A percentile compares a stretch with the other conserved stretches of the same genome.
phyloP scores from a whole-genome alignment of 2,888 invertebrate species.

The Stenotaenia linearis region DNA sequence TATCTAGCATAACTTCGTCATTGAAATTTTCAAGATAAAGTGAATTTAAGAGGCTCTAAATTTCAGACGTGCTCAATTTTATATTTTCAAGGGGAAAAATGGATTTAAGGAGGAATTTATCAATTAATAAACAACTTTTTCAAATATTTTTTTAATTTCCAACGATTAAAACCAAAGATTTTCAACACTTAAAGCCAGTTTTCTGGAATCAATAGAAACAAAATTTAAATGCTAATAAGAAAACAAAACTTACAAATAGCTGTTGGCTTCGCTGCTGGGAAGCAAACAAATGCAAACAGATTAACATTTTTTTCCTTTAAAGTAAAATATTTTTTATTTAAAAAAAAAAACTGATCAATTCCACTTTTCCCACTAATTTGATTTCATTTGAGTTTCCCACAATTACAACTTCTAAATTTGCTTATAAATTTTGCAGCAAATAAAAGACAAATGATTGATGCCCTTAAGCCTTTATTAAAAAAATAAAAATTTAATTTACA shows the following conservation, averaged over 20 bases:
- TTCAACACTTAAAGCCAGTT: too few species aligned
- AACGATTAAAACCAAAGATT: neutral
- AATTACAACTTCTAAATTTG: neutral
- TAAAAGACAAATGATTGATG: neutral
- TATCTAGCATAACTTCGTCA: neutral
- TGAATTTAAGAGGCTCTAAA: neutral
- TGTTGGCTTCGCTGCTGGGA: too few species aligned
- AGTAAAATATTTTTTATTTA: neutral
- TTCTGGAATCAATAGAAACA: too few species aligned
- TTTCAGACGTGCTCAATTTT: neutral
- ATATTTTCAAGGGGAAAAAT: too few species aligned
- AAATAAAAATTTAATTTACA: neutral
- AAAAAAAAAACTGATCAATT: neutral
- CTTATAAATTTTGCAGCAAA: neutral
- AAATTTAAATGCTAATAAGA: too few species aligned
- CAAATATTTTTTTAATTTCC: neutral
- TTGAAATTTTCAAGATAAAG: neutral
- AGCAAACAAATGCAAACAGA: too few species aligned
- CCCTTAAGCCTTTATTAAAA: neutral
- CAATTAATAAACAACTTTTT: too few species aligned
- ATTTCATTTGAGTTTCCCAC: neutral
- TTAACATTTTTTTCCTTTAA: too few species aligned
- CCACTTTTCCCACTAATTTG: neutral
- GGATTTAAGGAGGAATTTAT: neutral
- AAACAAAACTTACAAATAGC: too few species aligned